phyloP scores from a whole-genome alignment of 2,113 vertebrate genomes.

The Bostrychus sinensis region DNA sequence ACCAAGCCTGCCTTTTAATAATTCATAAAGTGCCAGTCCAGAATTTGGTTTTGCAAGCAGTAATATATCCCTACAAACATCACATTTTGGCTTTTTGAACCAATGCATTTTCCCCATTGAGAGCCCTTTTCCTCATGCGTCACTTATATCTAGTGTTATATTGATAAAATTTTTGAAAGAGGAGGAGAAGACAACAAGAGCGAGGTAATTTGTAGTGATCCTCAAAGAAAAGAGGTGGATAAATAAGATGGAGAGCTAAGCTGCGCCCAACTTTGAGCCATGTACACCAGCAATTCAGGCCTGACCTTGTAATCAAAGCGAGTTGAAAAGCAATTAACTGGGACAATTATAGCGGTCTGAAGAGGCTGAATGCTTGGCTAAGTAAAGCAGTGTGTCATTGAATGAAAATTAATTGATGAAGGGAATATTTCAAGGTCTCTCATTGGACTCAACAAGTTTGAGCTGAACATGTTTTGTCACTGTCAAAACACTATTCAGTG shows the following conservation, averaged over 20 bases:
- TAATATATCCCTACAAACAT: no score
- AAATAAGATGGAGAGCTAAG: slow-evolving; percentile 18
- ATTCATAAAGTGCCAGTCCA: no score
- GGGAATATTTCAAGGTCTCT: slow-evolving; percentile 85
- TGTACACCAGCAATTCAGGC: slow-evolving; percentile 76
- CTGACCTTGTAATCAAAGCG: slow-evolving; percentile 88
- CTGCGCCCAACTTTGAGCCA: slow-evolving; percentile 58
- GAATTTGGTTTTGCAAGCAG: no score
- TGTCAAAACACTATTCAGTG: slow-evolving; percentile 48
- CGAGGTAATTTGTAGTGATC: background rate
- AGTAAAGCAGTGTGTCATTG: slow-evolving; percentile 88
- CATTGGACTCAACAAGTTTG: slow-evolving; percentile 81
- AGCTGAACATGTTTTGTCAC: slow-evolving; percentile 57
- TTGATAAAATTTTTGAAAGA: slow-evolving; percentile 5
- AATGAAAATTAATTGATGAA: slow-evolving; percentile 85
- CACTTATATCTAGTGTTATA: background rate
- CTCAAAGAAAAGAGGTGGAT: slow-evolving; percentile 19
- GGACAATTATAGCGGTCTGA: slow-evolving; percentile 85
- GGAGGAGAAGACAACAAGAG: slow-evolving; percentile 18
- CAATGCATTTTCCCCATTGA: background rate
- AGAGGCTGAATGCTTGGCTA: slow-evolving; percentile 84
- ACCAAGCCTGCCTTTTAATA: no score
- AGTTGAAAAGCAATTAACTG: slow-evolving; percentile 89
- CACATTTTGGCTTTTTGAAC: no score
- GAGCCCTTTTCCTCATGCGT: background rate